Base-by-base conservation (phyloP, 2,888 invertebrate species). In the Trichogramma dendrolimi region DNA sequence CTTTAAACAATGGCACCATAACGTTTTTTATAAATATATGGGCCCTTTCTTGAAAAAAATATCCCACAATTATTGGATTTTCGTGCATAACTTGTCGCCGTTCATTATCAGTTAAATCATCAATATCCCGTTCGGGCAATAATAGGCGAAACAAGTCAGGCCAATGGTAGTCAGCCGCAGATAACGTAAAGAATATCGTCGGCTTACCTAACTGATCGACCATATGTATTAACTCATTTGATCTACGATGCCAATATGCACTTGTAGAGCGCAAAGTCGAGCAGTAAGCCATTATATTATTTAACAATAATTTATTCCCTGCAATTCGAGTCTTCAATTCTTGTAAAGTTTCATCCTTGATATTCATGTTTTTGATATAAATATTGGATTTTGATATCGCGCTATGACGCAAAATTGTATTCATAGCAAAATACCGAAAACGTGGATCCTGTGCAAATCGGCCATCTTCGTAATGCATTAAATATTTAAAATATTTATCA, bases 41-140 rank as follows among this genome's bases (percentile, higher is more conserved):
- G 42, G 46, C 55, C n/a, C 55, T 14, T 38, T 44, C n/a, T 10
- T 43, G 42, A 55, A 55, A 55, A 55, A 44, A 55, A 55, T 55
- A 14, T 11, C 40, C 46, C 4, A 46, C 55, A 55, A 55, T 55
- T 44, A n/a, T n/a, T 53, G 53, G 53, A 38, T 53, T 53, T 53
- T 53, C 53, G 46, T 38, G 14, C 42, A 55, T 55, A 44, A 55
- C 42, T 55, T 55, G 42, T 3, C 10, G n/a, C 8, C 46, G 46
- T n/a, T n/a, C n/a, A 3, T 2, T n/a, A 3, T 46, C n/a, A 10
- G 46, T 10, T 46, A 46, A 10, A 8, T 10, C 2, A 10, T 46
- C 2, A 46, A n/a, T 8, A 46, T 46, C 46, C n/a, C n/a, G 10
- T 2, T 46, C n/a, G 2, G 46, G 46, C n/a, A 2, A 46, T 46